Evolutionary conservation across 1,140 invertebrate genomes (phyloP).

Genomic region (Thaumatotibia leucotreta): DNA sequence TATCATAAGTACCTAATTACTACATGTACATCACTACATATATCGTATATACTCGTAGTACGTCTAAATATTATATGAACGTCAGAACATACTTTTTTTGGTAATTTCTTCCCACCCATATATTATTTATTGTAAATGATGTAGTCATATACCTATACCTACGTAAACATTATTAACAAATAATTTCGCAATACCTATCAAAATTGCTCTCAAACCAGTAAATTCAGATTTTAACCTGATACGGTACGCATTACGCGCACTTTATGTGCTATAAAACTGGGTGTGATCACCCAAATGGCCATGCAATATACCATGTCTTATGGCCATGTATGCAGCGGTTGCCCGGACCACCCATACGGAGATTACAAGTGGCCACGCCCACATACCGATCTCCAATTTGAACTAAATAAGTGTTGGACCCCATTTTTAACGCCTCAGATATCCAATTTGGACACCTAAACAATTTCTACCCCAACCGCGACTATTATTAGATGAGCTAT

Average conservation of each 20-base stretch:
- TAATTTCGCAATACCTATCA: conserved; percentile 11
- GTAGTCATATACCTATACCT: too few relatives aligned
- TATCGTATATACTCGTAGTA: too few relatives aligned
- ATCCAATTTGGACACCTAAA: conserved; percentile 32
- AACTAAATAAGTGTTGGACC: conserved; percentile 37
- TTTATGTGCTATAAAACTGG: conserved; percentile 41
- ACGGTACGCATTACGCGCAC: conserved; percentile 14
- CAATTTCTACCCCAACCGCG: conserved; percentile 23
- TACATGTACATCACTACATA: too few relatives aligned
- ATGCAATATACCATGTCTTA: conserved; percentile 40
- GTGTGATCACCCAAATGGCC: conserved; percentile 32
- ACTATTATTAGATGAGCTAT: conserved; percentile 18
- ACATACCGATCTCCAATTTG: conserved; percentile 46
- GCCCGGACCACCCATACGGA: conserved; percentile 52
- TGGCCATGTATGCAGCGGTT: conserved; percentile 35
- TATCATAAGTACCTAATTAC: too few relatives aligned
- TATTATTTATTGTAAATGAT: too few relatives aligned
- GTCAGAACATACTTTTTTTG: too few relatives aligned
- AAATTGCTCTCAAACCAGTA: conserved; percentile 13
- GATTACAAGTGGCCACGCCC: conserved; percentile 46
- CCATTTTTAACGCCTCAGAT: conserved; percentile 30
- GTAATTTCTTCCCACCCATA: too few relatives aligned
- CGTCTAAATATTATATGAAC: too few relatives aligned
- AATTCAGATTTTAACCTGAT: neutral
- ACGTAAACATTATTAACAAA: too few relatives aligned